Evolutionary conservation across 2,113 vertebrate species (phyloP).

Genomic region (Ellobius talpinus): DNA sequence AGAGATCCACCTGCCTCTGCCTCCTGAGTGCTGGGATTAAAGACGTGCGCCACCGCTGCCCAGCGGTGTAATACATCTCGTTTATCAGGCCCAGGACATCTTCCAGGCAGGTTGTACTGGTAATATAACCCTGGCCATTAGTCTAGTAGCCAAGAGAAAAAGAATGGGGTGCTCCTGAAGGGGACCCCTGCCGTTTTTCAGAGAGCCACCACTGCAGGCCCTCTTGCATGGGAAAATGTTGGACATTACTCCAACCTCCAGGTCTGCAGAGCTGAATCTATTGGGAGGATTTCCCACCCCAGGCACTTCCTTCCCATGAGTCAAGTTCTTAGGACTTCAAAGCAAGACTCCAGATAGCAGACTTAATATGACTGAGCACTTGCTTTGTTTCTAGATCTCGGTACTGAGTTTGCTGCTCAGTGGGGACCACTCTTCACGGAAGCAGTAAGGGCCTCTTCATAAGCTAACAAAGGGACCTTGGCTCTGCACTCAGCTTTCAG

Average conservation of each 20-base stretch:
- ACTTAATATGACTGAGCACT: neutral
- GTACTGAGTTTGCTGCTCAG: neutral
- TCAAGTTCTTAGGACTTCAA: neutral
- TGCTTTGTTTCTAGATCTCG: neutral
- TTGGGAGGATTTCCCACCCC: neutral
- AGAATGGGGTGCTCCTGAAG: neutral
- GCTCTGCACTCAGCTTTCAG: neutral
- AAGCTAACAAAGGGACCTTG: neutral
- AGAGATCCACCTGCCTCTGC: no score
- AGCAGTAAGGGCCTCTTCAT: neutral
- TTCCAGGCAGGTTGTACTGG: neutral
- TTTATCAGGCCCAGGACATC: neutral
- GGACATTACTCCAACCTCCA: neutral
- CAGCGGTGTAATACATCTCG: no score
- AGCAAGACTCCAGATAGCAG: neutral
- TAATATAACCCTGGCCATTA: neutral
- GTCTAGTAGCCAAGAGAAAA: neutral
- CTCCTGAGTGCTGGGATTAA: no score
- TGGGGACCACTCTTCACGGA: neutral
- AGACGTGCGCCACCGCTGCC: accelerated
- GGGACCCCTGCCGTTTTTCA: neutral
- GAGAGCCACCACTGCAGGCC: neutral
- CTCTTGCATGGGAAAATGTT: neutral
- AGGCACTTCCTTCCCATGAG: neutral
- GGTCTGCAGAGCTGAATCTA: neutral